These are phyloP conservation scores for Rhinichthys osculus DNA, from an alignment of 2,797 vertebrate species.

Conservation along the genomic window DNA sequence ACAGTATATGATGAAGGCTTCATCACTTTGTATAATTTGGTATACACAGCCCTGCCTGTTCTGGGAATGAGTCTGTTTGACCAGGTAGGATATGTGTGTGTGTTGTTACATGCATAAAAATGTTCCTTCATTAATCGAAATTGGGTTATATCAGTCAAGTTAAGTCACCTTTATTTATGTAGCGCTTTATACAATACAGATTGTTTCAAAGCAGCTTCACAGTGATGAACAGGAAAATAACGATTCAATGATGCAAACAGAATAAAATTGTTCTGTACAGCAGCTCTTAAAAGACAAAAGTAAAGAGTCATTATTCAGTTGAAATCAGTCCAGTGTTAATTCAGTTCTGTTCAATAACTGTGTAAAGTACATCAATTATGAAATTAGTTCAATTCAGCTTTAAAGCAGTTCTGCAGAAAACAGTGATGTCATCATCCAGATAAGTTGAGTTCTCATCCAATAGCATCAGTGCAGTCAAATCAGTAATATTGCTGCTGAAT, in stretches of 20 bases:
- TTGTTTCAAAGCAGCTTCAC: not conserved
- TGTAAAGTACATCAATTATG: not conserved
- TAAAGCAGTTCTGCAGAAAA: not conserved
- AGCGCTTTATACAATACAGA: too few relatives aligned
- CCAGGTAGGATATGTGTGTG: constrained; percentile 80
- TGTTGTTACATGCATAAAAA: not conserved
- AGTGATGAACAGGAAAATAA: too few relatives aligned
- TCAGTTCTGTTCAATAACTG: not conserved
- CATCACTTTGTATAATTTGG: constrained; percentile 92
- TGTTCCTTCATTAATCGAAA: not conserved
- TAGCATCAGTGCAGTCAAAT: not conserved
- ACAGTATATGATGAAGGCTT: constrained; percentile 95
- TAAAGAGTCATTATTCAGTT: not conserved
- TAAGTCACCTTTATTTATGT: too few relatives aligned
- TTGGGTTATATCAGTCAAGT: not conserved
- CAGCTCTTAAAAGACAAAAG: not conserved
- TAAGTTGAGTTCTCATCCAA: not conserved
- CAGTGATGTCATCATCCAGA: not conserved
- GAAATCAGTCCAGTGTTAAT: not conserved
- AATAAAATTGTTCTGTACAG: not conserved
- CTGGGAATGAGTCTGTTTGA: constrained; percentile 95
- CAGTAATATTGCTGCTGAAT: not conserved
- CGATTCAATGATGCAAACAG: too few relatives aligned
- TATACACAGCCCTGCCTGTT: constrained; percentile 93
- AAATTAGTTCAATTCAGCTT: not conserved